Percentiles rank a stretch among this genome's conserved stretches.
These are phyloP conservation scores for Drosophila neotestacea DNA, from an alignment of 2,888 invertebrate genomes.

Conservation along the genomic window DNA sequence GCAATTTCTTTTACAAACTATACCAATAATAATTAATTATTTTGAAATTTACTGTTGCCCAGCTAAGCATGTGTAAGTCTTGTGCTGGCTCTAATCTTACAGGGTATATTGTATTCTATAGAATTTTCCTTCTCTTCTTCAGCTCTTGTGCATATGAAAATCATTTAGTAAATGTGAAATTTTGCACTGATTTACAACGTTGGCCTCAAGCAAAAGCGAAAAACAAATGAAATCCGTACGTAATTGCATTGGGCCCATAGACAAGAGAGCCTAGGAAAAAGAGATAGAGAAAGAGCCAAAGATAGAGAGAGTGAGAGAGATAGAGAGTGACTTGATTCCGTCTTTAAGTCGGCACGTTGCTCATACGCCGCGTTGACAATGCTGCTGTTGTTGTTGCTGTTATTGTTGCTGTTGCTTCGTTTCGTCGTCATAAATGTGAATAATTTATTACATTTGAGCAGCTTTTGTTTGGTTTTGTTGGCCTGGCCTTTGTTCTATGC, in stretches of 20 bases:
- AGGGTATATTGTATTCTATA: conserved; percentile 6
- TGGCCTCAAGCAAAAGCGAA: conserved; percentile 20
- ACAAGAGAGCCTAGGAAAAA: conserved; percentile 20
- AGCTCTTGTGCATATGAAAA: conserved; percentile 40
- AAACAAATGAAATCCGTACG: conserved; percentile 64
- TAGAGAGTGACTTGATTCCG: neutral
- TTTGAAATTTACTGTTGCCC: too few relatives aligned
- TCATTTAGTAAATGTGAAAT: conserved; percentile 66
- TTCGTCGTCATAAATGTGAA: conserved; percentile 69
- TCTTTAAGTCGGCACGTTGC: conserved; percentile 46
- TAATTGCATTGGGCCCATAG: conserved; percentile 79
- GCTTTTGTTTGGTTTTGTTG: conserved; percentile 53
- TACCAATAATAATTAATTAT: too few relatives aligned
- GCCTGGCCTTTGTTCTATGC: conserved; percentile 42
- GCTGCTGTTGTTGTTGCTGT: conserved; percentile 21
- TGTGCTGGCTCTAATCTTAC: neutral
- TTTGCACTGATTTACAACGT: conserved; percentile 56
- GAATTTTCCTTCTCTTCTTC: neutral
- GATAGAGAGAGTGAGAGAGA: conserved; percentile 4
- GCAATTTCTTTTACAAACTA: neutral
- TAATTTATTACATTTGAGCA: conserved; percentile 77
- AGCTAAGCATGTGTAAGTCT: too few relatives aligned
- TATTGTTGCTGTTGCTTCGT: conserved; percentile 13
- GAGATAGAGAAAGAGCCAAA: neutral
- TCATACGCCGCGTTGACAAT: conserved; percentile 58